Conservation (phyloP, 2,888 invertebrate genomes). For the Oeneis ivallda region DNA sequence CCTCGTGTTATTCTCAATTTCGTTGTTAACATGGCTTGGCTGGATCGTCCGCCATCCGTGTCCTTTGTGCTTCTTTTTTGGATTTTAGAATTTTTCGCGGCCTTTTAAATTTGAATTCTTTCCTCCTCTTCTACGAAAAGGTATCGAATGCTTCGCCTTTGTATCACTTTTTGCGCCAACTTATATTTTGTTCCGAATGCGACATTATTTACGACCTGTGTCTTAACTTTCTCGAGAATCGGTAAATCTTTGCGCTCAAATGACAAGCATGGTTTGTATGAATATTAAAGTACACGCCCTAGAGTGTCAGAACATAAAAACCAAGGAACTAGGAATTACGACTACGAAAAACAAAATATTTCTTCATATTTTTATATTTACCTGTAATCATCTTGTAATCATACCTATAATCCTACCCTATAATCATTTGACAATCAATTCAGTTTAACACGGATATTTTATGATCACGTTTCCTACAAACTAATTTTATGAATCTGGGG, state of each 20-base stretch:
- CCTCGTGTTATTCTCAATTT: constrained; percentile 45
- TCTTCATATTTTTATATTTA: no score
- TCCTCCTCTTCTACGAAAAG: constrained; percentile 78
- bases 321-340: no score
- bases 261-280: constrained; percentile 31
- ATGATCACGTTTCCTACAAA: not conserved
- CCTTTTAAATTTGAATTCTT: constrained; percentile 78
- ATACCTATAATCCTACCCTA: no score
- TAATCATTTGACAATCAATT: not conserved
- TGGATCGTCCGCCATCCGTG: constrained; percentile 56
- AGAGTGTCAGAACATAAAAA: constrained; percentile 1
- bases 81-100: constrained; percentile 66
- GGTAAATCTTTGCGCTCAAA: constrained; percentile 46
- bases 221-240: constrained; percentile 53
- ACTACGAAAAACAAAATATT: no score
- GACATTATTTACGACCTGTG: constrained; percentile 69
- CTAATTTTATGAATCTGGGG: not conserved
- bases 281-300: constrained; percentile 20
- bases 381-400: no score
- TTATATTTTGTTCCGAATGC: constrained; percentile 65
- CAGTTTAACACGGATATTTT: no score
- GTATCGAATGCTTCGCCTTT: constrained; percentile 79
- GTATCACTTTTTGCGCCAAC: constrained; percentile 78
- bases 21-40: constrained; percentile 50
- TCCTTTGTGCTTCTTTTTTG: constrained; percentile 59